Evolutionary conservation across 2,888 invertebrate genomes (phyloP), one percentile per base, ranked within the genome.

Genomic region (Poecilobothrus nobilitatus): DNA sequence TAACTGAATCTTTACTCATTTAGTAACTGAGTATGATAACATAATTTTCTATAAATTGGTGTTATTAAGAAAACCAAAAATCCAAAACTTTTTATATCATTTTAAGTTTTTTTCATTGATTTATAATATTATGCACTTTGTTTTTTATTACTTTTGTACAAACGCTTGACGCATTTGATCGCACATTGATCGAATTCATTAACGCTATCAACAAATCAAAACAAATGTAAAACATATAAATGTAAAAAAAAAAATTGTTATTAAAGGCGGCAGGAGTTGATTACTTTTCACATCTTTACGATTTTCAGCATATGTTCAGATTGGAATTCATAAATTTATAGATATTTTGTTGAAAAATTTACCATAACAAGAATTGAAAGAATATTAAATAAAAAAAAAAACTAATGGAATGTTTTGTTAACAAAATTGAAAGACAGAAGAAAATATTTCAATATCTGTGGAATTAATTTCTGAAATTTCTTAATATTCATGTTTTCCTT

Each of bases 171-270:
- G 53, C 53, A n/a, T 53, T 53, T 53, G 12, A 53, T 53, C 53
- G 53, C 53, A 18, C 53, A 53, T 53, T 53, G 53, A 53, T 53
- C 53, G 53, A 15, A 53, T 53, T 53, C 53, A 53, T 53, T 53
- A 53, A 53, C n/a, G 18, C 53, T 12, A 12, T 53, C 53, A 53
- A 53, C 53, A 53, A 53, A 53, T 53, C 53, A 18, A 53, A 53
- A 18, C 6, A 53, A 53, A 53, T 18, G 1, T 18, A 4, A 53
- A 53, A n/a, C 18, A 53, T 10, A 37, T 37, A 37, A 8, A 37
- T 27, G 5, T 27, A 6, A 53, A 15, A 53, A 53, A 53, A 53
- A 8, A 18, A 53, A 44, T 10, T 9, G 12, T 9, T 44, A 15
- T 44, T 44, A 53, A 18, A 12, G 53, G 53, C n/a, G 18, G 53